Percentiles rank a stretch among this genome's conserved stretches.
phyloP scores from a whole-genome alignment of 2,113 vertebrate genomes.

The Leuciscus idus region DNA sequence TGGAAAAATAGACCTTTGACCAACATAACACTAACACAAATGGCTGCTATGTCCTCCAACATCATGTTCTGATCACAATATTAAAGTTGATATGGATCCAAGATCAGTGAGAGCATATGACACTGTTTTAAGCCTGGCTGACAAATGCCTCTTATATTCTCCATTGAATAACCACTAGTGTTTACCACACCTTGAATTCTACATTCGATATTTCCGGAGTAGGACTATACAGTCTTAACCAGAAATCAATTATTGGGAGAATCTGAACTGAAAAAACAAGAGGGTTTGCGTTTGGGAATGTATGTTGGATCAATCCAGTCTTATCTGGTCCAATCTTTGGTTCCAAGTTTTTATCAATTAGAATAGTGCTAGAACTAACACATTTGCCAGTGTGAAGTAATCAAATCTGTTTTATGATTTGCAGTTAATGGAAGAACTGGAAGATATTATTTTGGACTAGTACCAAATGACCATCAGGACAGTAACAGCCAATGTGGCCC shows the following conservation, averaged over 20 bases:
- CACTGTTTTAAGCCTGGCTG: background rate
- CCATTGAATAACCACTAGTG: background rate
- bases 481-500: constrained; percentile 40
- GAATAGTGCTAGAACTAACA: background rate
- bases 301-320: background rate
- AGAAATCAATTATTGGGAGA: too few relatives aligned
- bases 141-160: background rate
- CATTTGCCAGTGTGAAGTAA: background rate
- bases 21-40: constrained; percentile 6
- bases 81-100: background rate
- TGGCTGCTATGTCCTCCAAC: background rate
- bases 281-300: background rate
- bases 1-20: constrained; percentile 12
- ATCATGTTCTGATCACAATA: background rate
- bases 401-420: constrained; percentile 15
- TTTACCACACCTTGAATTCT: background rate
- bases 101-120: background rate
- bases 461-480: constrained; percentile 6
- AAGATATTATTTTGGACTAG: background rate
- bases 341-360: background rate
- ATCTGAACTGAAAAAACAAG: background rate
- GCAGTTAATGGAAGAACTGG: constrained; percentile 6
- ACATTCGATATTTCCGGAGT: background rate
- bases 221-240: background rate
- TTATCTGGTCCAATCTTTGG: background rate